Base-by-base conservation (phyloP, 2,888 invertebrate genomes). In the Synanthedon andrenaeformis region DNA sequence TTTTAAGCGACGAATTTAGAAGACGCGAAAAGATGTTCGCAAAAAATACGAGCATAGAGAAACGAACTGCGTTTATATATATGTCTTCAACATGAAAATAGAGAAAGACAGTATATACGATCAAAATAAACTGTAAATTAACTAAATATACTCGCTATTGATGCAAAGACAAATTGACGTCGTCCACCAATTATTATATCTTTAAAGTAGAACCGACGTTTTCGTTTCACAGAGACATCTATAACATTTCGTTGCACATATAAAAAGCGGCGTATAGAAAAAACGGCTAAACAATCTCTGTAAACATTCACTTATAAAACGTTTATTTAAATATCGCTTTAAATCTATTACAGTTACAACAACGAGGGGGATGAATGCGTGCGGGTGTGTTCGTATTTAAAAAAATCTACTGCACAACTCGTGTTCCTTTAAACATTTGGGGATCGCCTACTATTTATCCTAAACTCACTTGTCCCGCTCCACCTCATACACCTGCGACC, bases 171-270 rank as follows among this genome's bases (percentile, higher is more conserved):
- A 35, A 35, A 35, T 35, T 35, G 35, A 35, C 35, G 6, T 35
- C 28, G 35, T 35, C 35, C 10, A 35, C 35, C 5, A 23, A 23
- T 23, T 23, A 23, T 4, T 23, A 35, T 8, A 2, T 10, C 5
- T 35, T 35, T 35, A 23, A 23, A 23, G 23, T 35, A 35, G 13
- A 45, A 49, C 13, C 12, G 12, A 49, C 49, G 17, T 19, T 6
- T 19, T 17, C n/a, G 17, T 35, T 35, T 8, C 11, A 49, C 49
- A 3, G 23, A 49, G 19, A 17, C 17, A 49, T 45, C 45, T 45
- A 6, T 11, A 45, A 52, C n/a, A 41, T 53, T 76, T 81, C 81
- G 81, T 80, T 81, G 80, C 78, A 77, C 67, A 68, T 69, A 74
- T 65, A 76, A 73, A 61, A 72, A 79, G 73, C 74, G 63, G 71